Evolutionary conservation across 2,113 vertebrate species (phyloP), one percentile per base, ranked within the genome.

Genomic region (Piprites chloris): DNA sequence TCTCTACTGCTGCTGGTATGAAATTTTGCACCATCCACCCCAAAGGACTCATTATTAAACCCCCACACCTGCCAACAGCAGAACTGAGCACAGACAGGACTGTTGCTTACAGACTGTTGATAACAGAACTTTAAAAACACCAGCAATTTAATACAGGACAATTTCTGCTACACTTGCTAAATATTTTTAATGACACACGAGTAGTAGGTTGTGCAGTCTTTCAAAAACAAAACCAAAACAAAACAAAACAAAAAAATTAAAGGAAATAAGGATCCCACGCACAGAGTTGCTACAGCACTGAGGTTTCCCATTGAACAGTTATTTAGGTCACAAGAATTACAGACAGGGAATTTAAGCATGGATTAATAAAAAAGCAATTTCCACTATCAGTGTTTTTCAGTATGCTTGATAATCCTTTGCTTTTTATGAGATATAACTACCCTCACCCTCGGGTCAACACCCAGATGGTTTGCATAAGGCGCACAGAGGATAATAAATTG

Each of bases 361-460:
- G 87, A 82, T 96, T 96, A 96, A 95, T 93, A 89, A 95, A 95
- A 96, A 95, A 91, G 80, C 90, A 80, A 89, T 55, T 93, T 77
- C 67, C 37, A 52, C 59, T 87, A 79, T 79, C 53, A 42, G 24
- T 94, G 71, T 82, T 89, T 95, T 87, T 71, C 92, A 95, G 77
- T 44, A 15, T 23, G 28, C 20, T 58, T 30, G 46, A 26, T 84
- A 87, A 90, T 74, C 58, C 90, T 91, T 66, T 62, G 80, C 71
- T 82, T 79, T 92, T 55, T 85, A 44, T 66, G 84, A 94, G 88
- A 9, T 46, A 9, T 33, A 76, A 59, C 42, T 16, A 46, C 62
- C 44, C 81, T 91, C 27, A 62, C 47, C 82, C 82, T 61, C 2
- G 1, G 86, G 90, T 55, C 94, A 79, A 55, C 33, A 35, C 47